A percentile compares a stretch with the other conserved stretches of the same genome.
Conservation (phyloP, 1,140 invertebrate species). For the Zaprionus africanus region DNA sequence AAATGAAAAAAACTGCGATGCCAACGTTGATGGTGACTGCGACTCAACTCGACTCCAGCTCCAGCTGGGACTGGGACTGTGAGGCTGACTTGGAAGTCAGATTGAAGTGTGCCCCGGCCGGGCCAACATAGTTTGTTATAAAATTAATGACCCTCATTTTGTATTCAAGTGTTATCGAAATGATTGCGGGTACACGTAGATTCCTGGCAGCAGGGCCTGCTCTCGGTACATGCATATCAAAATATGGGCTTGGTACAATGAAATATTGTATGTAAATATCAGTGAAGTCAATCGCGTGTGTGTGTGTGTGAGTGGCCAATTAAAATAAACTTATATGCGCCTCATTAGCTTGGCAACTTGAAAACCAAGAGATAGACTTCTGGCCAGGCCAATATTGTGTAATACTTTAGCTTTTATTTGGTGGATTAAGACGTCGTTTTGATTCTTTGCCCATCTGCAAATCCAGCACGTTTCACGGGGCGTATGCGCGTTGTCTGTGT, state of each 20-base stretch:
- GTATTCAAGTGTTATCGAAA: conserved; percentile 83
- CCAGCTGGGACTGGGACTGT: conserved; percentile 18
- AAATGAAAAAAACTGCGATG: conserved; percentile 1
- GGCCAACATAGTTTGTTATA: conserved; percentile 74
- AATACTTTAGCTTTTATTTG: conserved; percentile 12
- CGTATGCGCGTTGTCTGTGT: conserved; percentile 54
- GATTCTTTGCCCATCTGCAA: conserved; percentile 3
- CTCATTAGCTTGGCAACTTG: conserved; percentile 56
- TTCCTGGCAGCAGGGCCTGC: conserved; percentile 34
- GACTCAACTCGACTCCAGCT: conserved; percentile 20
- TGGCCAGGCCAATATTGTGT: not conserved
- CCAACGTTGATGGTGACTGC: conserved; percentile 14
- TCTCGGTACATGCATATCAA: conserved; percentile 40
- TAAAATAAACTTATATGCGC: conserved; percentile 64
- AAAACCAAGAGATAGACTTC: not conserved
- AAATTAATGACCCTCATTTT: conserved; percentile 83
- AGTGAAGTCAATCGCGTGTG: conserved; percentile 13
- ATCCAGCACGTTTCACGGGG: conserved; percentile 58
- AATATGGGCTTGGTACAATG: conserved; percentile 72
- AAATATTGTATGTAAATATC: conserved; percentile 56
- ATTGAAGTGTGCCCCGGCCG: conserved; percentile 52
- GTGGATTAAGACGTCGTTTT: not conserved
- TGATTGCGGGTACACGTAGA: conserved; percentile 75
- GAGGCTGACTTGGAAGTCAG: conserved; percentile 21
- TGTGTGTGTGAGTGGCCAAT: conserved; percentile 63